These are phyloP conservation scores for Drosophila gunungcola DNA, from an alignment of 1,140 invertebrate species.

Conservation along the genomic window DNA sequence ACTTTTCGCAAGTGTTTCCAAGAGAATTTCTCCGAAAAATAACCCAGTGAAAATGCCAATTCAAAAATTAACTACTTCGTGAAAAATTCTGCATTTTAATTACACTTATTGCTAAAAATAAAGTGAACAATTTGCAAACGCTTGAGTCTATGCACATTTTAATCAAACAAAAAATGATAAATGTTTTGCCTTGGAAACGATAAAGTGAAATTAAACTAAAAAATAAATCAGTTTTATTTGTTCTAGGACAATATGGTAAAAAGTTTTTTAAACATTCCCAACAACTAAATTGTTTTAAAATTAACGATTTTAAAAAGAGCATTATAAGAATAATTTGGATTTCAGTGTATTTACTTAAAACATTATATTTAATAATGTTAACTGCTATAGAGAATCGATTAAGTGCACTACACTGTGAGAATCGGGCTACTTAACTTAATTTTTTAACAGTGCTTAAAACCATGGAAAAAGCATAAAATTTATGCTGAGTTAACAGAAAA, in stretches of 20 bases:
- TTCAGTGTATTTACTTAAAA: slow-evolving; percentile 13
- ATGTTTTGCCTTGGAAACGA: too few relatives aligned
- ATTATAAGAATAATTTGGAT: not conserved
- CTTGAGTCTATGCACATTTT: not conserved
- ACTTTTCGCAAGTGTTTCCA: not conserved
- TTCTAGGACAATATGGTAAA: too few relatives aligned
- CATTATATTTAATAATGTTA: slow-evolving; percentile 28
- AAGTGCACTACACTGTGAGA: slow-evolving; percentile 25
- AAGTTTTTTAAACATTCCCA: too few relatives aligned
- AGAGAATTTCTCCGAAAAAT: not conserved
- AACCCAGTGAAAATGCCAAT: not conserved
- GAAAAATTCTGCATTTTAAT: not conserved
- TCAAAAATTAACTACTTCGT: too few relatives aligned
- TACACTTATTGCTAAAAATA: not conserved
- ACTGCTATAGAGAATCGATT: slow-evolving; percentile 25
- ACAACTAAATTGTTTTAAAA: too few relatives aligned
- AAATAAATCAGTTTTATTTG: too few relatives aligned
- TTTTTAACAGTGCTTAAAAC: not conserved
- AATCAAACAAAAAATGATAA: not conserved
- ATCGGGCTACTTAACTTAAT: not conserved
- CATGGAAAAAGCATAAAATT: not conserved
- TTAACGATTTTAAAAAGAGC: not conserved
- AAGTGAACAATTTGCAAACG: not conserved
- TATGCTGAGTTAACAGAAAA: slow-evolving; percentile 8
- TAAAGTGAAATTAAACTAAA: too few relatives aligned